A percentile compares a stretch with the other conserved stretches of the same genome.
phyloP scores from a whole-genome alignment of 2,797 vertebrate genomes.

The Decapterus maruadsi region DNA sequence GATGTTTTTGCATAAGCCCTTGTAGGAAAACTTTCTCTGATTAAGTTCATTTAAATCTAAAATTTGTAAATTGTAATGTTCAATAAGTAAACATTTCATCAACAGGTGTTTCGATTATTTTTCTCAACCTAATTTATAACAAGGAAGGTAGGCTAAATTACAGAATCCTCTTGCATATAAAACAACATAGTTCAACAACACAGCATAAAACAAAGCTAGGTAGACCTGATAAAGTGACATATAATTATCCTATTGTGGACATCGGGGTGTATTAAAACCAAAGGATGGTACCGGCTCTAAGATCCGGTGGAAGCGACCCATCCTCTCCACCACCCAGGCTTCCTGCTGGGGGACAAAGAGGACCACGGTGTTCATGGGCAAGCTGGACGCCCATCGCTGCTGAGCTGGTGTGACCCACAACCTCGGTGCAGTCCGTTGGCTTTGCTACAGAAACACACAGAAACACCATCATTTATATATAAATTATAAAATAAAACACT shows the following conservation, averaged over 20 bases:
- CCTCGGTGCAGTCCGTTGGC: constrained; percentile 60
- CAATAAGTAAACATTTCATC: neutral
- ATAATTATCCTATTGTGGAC: neutral
- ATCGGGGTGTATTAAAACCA: neutral
- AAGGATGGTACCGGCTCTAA: constrained; percentile 89
- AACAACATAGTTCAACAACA: neutral
- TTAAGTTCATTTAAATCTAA: too few relatives aligned
- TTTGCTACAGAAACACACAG: constrained; percentile 64
- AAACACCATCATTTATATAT: neutral
- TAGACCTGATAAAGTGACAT: neutral
- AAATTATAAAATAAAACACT: neutral
- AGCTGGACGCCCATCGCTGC: constrained; percentile 87
- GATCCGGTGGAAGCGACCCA: constrained; percentile 96
- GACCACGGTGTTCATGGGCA: constrained; percentile 93
- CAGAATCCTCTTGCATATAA: neutral
- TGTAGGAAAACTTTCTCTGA: too few relatives aligned
- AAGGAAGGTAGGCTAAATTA: neutral
- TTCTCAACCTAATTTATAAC: neutral
- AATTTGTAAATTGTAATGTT: neutral
- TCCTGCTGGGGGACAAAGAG: constrained; percentile 98
- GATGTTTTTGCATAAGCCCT: too few relatives aligned
- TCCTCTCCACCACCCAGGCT: constrained; percentile 98
- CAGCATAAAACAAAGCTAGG: neutral
- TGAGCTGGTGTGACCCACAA: constrained; percentile 78
- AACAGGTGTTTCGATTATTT: neutral